Percentiles rank a stretch among this genome's conserved stretches.
Evolutionary conservation across 37 sponge, comb jelly and placozoan species (phyloP).

Genomic region (Agelas oroides): DNA sequence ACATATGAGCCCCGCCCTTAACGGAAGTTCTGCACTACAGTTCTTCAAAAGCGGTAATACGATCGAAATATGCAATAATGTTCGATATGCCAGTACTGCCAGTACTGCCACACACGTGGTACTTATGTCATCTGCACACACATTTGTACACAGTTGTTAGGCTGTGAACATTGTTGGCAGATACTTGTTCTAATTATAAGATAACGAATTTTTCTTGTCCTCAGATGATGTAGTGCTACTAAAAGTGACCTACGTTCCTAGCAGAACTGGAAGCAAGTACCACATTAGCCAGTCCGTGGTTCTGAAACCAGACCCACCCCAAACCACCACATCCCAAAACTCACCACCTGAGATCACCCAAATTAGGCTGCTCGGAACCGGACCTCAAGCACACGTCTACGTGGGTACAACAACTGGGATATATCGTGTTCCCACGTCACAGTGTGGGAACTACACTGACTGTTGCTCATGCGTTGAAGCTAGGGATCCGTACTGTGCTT

Average conservation of each 20-base stretch:
- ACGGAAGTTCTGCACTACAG: too few species aligned
- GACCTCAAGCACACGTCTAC: constrained; percentile 9
- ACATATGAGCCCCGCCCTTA: too few species aligned
- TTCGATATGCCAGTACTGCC: too few species aligned
- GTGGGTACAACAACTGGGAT: constrained; percentile 48
- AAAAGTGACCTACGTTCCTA: not conserved
- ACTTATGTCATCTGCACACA: too few species aligned
- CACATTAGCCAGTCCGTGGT: constrained; percentile 4
- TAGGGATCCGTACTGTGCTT: constrained; percentile 78
- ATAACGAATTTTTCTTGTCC: not conserved
- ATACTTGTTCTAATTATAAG: too few species aligned
- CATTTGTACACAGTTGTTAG: too few species aligned
- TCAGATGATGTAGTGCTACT: not conserved
- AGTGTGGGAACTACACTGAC: constrained; percentile 40
- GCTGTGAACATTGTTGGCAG: too few species aligned
- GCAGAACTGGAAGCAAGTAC: not conserved
- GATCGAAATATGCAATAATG: too few species aligned
- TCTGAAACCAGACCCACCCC: not conserved
- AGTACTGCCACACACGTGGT: too few species aligned
- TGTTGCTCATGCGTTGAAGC: constrained; percentile 51
- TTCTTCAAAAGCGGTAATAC: too few species aligned
- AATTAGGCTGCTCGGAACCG: constrained; percentile 10
- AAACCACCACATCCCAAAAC: not conserved
- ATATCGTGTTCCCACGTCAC: constrained; percentile 27
- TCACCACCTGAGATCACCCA: not conserved